Base-by-base conservation (phyloP, 1,140 invertebrate genomes). In the Grapholita molesta region DNA sequence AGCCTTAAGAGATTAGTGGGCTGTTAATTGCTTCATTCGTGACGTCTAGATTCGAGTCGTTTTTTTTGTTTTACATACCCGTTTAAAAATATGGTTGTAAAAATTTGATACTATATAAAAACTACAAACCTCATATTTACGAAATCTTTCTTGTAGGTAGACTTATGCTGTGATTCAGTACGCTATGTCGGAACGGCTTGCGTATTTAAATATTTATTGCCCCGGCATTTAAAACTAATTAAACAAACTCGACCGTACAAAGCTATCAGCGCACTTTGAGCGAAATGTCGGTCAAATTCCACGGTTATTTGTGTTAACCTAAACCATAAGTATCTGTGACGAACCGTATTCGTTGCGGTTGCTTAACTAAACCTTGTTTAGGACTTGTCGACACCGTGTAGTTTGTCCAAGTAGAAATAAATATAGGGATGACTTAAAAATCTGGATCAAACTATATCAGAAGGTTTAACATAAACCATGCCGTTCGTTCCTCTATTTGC, bases 351-450 rank as follows among this genome's bases (percentile, higher is more conserved):
- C 21, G 53, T 25, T 8, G 11, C 55, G 15, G 55, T 61, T 61
- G 55, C 55, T n/a, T 15, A 61, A 61, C 55, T 28, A 28, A 61
- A 32, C n/a, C 55, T 32, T 32, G 55, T 61, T 28, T n/a, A 21
- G 42, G 18, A 21, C n/a, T 48, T 3, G 8, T 21, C 21, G 25
- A 15, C 11, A 12, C 4, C 55, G 21, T 12, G 30, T 18, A 30
- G 28, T n/a, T n/a, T n/a, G n/a, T n/a, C n/a, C n/a, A n/a, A n/a
- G n/a, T n/a, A n/a, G n/a, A n/a, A n/a, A n/a, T n/a, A n/a, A n/a
- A n/a, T n/a, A n/a, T n/a, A n/a, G n/a, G n/a, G n/a, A n/a, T n/a
- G n/a, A n/a, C n/a, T n/a, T n/a, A n/a, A n/a, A n/a, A n/a, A n/a
- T n/a, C n/a, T n/a, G n/a, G n/a, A n/a, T n/a, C n/a, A n/a, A n/a